phyloP scores from a whole-genome alignment of 2,888 invertebrate genomes.

The Drosophila multiciliata region DNA sequence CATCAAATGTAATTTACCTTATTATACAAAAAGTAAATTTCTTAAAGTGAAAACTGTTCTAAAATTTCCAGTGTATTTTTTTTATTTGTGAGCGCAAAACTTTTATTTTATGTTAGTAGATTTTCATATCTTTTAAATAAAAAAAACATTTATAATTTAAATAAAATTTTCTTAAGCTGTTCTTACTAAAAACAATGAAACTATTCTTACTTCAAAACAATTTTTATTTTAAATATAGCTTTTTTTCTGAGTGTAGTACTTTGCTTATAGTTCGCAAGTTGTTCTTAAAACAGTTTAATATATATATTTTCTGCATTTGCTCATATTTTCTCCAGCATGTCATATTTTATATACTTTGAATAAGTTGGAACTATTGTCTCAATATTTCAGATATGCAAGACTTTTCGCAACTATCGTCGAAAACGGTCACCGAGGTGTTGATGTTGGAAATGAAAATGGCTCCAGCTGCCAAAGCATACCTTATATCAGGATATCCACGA shows the following conservation, averaged over 20 bases:
- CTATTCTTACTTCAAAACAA: rapidly evolving
- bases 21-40: not conserved
- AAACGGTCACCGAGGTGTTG: constrained; percentile 94
- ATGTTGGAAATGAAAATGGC: constrained; percentile 98
- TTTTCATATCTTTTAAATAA: not conserved
- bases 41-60: not conserved
- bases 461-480: constrained; percentile 93
- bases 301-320: not conserved
- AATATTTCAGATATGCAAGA: constrained; percentile 91
- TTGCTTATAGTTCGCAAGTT: not conserved
- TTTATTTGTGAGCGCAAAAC: not conserved
- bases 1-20: not conserved
- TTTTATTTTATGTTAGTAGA: not conserved
- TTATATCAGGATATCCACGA: constrained; percentile 95
- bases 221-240: not conserved
- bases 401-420: constrained; percentile 93
- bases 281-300: not conserved
- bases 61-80: not conserved
- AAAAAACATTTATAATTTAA: rapidly evolving
- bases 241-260: not conserved
- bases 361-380: not conserved
- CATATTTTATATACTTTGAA: not conserved
- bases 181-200: not conserved
- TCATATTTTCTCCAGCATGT: no score
- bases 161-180: not conserved